phyloP scores from a whole-genome alignment of 2,797 vertebrate species.

The Phoebastria nigripes region DNA sequence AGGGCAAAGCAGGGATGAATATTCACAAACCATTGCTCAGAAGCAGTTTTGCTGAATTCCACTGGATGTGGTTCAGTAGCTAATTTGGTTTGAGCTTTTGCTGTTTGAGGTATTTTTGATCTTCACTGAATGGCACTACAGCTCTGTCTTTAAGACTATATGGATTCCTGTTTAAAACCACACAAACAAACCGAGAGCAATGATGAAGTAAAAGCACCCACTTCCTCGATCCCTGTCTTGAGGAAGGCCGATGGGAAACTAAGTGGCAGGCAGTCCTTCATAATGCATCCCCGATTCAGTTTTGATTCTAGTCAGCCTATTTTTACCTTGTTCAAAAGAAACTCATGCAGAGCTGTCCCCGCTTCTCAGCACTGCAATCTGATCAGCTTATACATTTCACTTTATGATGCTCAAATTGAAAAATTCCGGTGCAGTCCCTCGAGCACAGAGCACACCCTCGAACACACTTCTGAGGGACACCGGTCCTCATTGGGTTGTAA shows the following conservation, averaged over 20 bases:
- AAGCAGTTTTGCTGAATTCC: neutral
- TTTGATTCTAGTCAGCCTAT: neutral
- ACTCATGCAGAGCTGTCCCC: neutral
- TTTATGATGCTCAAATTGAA: neutral
- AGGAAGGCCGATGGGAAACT: neutral
- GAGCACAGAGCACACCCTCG: neutral
- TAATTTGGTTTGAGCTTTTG: neutral
- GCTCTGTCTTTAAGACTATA: neutral
- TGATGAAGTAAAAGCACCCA: neutral
- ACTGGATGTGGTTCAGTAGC: neutral
- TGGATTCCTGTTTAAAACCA: neutral
- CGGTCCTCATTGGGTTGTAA: fast-evolving
- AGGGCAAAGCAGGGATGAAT: neutral
- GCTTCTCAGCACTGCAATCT: neutral
- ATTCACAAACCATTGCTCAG: neutral
- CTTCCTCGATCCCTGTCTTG: neutral
- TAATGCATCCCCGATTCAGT: neutral
- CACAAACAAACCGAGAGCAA: neutral
- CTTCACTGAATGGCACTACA: neutral
- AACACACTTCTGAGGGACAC: neutral
- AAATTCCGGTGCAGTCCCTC: neutral
- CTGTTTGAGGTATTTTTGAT: neutral
- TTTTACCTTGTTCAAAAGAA: neutral
- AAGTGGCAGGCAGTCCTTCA: neutral
- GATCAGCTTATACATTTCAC: neutral